Evolutionary conservation across 2,888 invertebrate genomes (phyloP).

Genomic region (Gibbula magus): DNA sequence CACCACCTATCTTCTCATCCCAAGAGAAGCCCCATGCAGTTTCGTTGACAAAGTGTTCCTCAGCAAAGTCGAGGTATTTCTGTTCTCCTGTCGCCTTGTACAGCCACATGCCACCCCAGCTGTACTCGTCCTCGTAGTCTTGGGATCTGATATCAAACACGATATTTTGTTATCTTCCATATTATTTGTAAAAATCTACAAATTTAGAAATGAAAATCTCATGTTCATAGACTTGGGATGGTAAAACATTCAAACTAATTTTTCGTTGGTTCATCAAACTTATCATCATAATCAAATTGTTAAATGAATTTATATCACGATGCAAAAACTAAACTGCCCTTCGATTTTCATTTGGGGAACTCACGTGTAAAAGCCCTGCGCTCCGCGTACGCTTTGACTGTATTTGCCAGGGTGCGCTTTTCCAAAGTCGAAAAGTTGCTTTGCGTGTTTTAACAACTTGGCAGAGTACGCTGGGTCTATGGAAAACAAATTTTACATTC

Average conservation of each 20-base stretch:
- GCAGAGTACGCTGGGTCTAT: slow-evolving; percentile 30
- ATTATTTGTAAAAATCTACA: too few relatives aligned
- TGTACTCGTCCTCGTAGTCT: slow-evolving; percentile 53
- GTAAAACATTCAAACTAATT: not conserved
- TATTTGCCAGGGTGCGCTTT: slow-evolving; percentile 24
- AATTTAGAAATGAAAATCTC: not conserved
- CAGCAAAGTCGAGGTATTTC: slow-evolving; percentile 43
- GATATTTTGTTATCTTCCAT: not conserved
- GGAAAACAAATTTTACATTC: not conserved
- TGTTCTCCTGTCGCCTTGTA: slow-evolving; percentile 59
- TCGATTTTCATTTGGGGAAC: too few relatives aligned
- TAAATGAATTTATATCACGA: too few relatives aligned
- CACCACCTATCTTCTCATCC: slow-evolving; percentile 65
- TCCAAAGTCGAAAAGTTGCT: slow-evolving; percentile 26
- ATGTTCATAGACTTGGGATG: not conserved
- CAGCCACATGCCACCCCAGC: slow-evolving; percentile 65
- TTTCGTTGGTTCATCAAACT: too few relatives aligned
- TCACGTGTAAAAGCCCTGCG: slow-evolving; percentile 11
- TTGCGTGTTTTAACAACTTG: slow-evolving; percentile 29
- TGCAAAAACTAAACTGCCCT: too few relatives aligned
- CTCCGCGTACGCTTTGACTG: slow-evolving; percentile 7
- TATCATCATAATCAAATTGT: too few relatives aligned
- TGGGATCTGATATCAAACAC: not conserved
- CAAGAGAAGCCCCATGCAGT: slow-evolving; percentile 45
- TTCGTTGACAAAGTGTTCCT: slow-evolving; percentile 47